Conservation (phyloP, 37 sponge, comb jelly and placozoan genomes). For the Aphrocallistes beatrix region DNA sequence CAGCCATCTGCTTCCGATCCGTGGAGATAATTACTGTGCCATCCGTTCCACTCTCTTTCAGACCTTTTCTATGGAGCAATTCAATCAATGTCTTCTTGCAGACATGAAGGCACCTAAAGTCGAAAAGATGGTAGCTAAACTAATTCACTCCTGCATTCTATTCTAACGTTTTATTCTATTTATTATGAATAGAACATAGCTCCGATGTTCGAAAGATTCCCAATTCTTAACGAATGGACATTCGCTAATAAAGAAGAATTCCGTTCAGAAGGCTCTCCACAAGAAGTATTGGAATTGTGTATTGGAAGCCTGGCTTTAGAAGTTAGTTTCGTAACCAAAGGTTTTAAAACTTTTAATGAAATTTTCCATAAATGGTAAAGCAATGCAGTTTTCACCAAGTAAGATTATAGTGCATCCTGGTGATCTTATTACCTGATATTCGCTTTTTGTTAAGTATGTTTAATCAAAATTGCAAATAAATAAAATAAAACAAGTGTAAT, state of each 20-base stretch:
- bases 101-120: not conserved
- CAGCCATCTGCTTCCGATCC: not conserved
- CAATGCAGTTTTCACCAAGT: no score
- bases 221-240: not conserved
- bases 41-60: slow-evolving; percentile 1
- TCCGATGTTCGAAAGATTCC: slow-evolving; percentile 4
- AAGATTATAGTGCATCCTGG: no score
- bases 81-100: not conserved
- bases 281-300: not conserved
- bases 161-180: not conserved
- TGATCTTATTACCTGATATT: no score
- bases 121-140: not conserved
- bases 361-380: no score
- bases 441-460: no score
- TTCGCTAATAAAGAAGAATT: slow-evolving; percentile 3
- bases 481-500: no score
- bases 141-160: not conserved
- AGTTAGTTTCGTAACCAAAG: no score
- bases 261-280: not conserved
- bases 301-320: not conserved
- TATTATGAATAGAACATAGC: not conserved
- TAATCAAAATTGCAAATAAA: no score
- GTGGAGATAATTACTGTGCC: slow-evolving; percentile 16
- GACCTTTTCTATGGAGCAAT: not conserved
- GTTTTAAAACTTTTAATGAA: no score